These are phyloP conservation scores for Drosophila nannoptera DNA, from an alignment of 1,140 invertebrate species.

Conservation along the genomic window DNA sequence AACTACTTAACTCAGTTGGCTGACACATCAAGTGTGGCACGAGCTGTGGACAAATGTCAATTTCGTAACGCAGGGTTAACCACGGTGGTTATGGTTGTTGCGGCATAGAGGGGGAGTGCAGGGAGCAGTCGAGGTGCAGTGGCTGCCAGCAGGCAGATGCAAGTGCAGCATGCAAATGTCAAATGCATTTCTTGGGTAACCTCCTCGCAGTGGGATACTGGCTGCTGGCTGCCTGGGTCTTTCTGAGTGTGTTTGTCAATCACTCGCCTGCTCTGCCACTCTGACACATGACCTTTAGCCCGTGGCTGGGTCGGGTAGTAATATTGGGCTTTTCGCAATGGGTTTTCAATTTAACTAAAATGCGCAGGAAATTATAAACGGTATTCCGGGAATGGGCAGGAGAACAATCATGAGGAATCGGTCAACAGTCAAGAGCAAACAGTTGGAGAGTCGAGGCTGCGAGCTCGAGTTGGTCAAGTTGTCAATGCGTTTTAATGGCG, in stretches of 20 bases:
- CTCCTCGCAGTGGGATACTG: constrained; percentile 8
- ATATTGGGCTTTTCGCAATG: constrained; percentile 52
- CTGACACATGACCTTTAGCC: constrained; percentile 57
- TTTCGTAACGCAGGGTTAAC: neutral
- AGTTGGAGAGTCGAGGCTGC: constrained; percentile 6
- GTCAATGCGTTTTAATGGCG: constrained; percentile 69
- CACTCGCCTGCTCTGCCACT: constrained; percentile 34
- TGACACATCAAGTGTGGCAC: constrained; percentile 13
- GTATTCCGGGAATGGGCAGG: neutral
- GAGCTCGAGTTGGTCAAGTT: constrained; percentile 27
- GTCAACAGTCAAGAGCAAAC: neutral
- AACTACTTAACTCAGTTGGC: neutral
- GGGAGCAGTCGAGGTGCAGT: neutral
- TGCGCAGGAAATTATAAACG: constrained; percentile 49
- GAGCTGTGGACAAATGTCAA: constrained; percentile 5
- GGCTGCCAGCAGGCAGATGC: neutral
- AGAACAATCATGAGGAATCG: neutral
- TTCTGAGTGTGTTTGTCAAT: constrained; percentile 39
- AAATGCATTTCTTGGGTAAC: constrained; percentile 25
- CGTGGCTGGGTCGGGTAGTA: constrained; percentile 11
- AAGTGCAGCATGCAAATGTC: constrained; percentile 36
- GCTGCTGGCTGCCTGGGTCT: neutral
- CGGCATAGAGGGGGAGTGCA: neutral
- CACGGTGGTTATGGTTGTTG: constrained; percentile 3
- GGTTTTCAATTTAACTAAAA: constrained; percentile 75